Evolutionary conservation across 1,140 invertebrate species (phyloP).

Genomic region (Drosophila saltans): DNA sequence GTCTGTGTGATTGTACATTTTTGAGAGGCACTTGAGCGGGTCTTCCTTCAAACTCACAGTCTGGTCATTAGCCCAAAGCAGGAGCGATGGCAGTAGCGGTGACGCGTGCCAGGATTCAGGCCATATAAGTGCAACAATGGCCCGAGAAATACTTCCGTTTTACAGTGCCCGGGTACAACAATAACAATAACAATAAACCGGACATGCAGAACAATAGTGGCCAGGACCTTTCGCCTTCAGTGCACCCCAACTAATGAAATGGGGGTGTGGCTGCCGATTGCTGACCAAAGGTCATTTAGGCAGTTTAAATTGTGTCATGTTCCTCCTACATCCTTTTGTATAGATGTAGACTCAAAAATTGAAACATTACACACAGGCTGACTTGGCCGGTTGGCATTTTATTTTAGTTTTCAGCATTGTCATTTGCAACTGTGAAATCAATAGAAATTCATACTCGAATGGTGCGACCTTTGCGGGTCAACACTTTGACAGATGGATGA

Average conservation of each 20-base stretch:
- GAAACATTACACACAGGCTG: conserved; percentile 69
- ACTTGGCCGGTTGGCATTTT: background rate
- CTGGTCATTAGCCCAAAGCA: conserved; percentile 60
- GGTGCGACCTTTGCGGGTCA: conserved; percentile 29
- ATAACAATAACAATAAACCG: conserved; percentile 81
- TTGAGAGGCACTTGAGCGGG: conserved; percentile 64
- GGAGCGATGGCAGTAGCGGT: conserved; percentile 9
- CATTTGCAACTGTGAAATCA: conserved; percentile 58
- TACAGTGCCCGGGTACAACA: conserved; percentile 63
- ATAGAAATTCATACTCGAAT: conserved; percentile 34
- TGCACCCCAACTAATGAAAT: conserved; percentile 45
- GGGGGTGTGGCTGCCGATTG: conserved; percentile 32
- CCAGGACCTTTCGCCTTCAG: conserved; percentile 56
- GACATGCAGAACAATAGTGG: conserved; percentile 54
- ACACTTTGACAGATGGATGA: conserved; percentile 61
- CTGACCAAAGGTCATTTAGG: conserved; percentile 62
- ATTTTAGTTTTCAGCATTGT: conserved; percentile 29
- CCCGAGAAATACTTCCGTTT: conserved; percentile 71
- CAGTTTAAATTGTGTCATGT: conserved; percentile 78
- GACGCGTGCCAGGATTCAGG: conserved; percentile 46
- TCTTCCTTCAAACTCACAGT: conserved; percentile 48
- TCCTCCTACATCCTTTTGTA: conserved; percentile 19
- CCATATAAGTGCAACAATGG: conserved; percentile 63
- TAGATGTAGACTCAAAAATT: conserved; percentile 59
- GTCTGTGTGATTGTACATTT: conserved; percentile 23